A percentile compares a stretch with the other conserved stretches of the same genome.
phyloP scores from a whole-genome alignment of 2,888 invertebrate genomes.

The Caenorhabditis sp. region DNA sequence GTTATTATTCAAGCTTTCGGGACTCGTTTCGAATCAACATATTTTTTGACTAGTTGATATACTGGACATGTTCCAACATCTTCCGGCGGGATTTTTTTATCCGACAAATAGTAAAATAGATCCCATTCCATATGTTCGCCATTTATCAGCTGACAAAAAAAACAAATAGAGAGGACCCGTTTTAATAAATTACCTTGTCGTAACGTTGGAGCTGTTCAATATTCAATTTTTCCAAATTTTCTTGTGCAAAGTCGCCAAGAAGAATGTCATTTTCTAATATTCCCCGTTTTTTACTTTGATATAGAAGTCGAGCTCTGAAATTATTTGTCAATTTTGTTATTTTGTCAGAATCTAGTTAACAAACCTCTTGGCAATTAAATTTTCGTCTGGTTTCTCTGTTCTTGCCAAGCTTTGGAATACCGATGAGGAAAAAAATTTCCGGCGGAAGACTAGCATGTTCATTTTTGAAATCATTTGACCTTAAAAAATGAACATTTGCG shows the following conservation, averaged over 20 bases:
- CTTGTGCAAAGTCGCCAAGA: conserved; percentile 69
- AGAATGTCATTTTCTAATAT: conserved; percentile 70
- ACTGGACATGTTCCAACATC: conserved; percentile 50
- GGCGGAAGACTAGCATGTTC: neutral
- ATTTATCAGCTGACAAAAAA: conserved; percentile 58
- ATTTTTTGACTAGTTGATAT: conserved; percentile 55
- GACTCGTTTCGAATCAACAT: conserved; percentile 52
- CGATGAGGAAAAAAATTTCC: neutral
- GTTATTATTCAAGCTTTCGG: conserved; percentile 16
- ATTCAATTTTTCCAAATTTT: conserved; percentile 52
- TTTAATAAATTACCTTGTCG: conserved; percentile 49
- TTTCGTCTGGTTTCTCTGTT: conserved; percentile 21
- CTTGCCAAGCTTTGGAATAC: conserved; percentile 12
- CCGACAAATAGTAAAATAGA: conserved; percentile 67
- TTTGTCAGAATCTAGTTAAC: conserved; percentile 1
- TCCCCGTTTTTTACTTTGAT: conserved; percentile 70
- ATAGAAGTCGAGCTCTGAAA: conserved; percentile 58
- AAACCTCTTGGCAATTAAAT: conserved; percentile 29
- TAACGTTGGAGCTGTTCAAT: conserved; percentile 56
- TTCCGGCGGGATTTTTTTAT: conserved; percentile 50
- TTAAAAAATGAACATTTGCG: neutral
- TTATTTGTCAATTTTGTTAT: neutral
- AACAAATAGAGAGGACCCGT: neutral
- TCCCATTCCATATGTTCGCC: conserved; percentile 71
- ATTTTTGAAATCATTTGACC: neutral